Base-by-base conservation (phyloP, 2,888 invertebrate species). In the Plemyria rubiginata region DNA sequence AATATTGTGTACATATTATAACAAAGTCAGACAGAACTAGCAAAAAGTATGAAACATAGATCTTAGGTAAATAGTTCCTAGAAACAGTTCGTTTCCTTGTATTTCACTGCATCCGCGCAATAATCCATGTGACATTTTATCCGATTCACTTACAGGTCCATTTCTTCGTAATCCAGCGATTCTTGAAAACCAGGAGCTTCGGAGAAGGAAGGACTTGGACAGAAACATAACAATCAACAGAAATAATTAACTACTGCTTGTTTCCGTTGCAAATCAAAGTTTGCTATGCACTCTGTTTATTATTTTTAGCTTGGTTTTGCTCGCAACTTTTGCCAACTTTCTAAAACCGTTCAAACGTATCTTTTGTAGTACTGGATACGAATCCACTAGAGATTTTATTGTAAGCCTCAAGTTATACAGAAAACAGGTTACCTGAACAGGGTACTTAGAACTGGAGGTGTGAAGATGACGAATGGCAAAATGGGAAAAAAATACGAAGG, bases 301-400 rank as follows among this genome's bases (percentile, higher is more conserved):
- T 48, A 48, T 58, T 45, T 57, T 58, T 58, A 50, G 57, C 43
- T 16, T 22, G 55, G 32, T 45, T 45, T 40, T 16, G 36, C 36
- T 51, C 22, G 45, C 46, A 52, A 61, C 55, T 38, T 52, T 56
- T 16, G n/a, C 36, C 28, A 60, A 60, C 45, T 62, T 54, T 62
- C 36, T 57, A 54, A 61, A 62, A 51, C 58, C 53, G 48, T 60
- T 62, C 48, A 52, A 52, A 62, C 40, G 46, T 61, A 56, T 59
- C 65, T 67, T 60, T 63, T 57, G 64, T 59, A 54, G 64, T 59
- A 54, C 43, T 60, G 57, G 50, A 43, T 52, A 48, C 48, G 52
- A 56, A 52, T 56, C n/a, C 48, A 56, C 61, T 52, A 32, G 61
- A 52, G 52, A 40, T 61, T 61, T 56, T 56, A 56, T 50, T 50